phyloP scores from a whole-genome alignment of 2,113 vertebrate species.

The Sitta europaea region DNA sequence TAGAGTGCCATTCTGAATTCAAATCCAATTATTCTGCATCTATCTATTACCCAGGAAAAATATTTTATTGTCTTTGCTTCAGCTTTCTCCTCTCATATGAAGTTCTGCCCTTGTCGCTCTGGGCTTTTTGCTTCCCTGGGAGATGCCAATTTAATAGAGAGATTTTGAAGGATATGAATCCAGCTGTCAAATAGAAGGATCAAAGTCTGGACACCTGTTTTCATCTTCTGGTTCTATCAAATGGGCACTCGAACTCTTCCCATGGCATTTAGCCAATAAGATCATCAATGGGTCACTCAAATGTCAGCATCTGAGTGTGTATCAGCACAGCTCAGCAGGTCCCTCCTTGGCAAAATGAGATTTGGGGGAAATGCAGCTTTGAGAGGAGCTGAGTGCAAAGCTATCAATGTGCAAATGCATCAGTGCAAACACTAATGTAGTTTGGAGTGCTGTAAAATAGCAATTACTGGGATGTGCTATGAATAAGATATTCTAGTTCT shows the following conservation, averaged over 20 bases:
- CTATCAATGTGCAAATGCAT: neutral
- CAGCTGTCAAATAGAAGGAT: neutral
- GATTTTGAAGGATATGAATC: neutral
- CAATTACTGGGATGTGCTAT: neutral
- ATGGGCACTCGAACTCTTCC: neutral
- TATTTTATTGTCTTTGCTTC: neutral
- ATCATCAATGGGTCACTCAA: neutral
- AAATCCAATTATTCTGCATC: neutral
- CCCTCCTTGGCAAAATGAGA: neutral
- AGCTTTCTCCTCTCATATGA: neutral
- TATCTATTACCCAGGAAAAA: neutral
- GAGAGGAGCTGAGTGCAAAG: neutral
- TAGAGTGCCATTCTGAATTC: neutral
- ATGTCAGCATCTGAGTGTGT: neutral
- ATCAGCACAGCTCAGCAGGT: neutral
- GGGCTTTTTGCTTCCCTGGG: neutral
- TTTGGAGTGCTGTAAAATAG: neutral
- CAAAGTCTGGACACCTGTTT: neutral
- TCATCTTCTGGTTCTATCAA: neutral
- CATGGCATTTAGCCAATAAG: neutral
- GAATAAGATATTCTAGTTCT: neutral
- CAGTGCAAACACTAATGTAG: neutral
- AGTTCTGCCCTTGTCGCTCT: neutral
- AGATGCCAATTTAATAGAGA: neutral
- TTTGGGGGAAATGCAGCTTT: neutral